These are phyloP conservation scores for Mungos mungo DNA, from an alignment of 2,113 vertebrate genomes.

Conservation along the genomic window DNA sequence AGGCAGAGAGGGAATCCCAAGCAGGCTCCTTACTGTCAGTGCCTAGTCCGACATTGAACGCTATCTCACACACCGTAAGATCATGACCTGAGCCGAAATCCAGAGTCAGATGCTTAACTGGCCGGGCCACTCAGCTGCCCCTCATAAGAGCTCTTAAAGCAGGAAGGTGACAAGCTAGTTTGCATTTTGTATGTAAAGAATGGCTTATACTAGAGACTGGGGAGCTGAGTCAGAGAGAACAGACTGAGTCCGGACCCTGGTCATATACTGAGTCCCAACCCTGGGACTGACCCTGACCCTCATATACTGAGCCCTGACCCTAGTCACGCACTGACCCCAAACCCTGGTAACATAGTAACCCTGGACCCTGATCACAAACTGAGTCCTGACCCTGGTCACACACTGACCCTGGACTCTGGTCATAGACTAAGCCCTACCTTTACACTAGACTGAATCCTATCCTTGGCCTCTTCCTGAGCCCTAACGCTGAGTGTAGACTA, in stretches of 20 bases:
- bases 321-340: neutral
- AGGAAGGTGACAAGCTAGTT: neutral
- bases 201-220: neutral
- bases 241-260: neutral
- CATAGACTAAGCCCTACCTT: neutral
- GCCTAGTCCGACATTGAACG: too few species aligned
- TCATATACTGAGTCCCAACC: neutral
- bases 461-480: neutral
- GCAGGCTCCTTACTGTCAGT: too few species aligned
- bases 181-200: neutral
- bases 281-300: too few species aligned
- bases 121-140: too few species aligned
- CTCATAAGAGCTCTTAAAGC: neutral
- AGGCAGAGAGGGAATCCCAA: too few species aligned
- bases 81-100: too few species aligned
- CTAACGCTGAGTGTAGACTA: neutral
- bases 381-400: neutral
- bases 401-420: neutral
- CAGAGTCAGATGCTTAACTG: too few species aligned
- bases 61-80: too few species aligned
- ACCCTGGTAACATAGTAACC: neutral
- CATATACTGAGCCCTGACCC: neutral
- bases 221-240: neutral
- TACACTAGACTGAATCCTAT: neutral
- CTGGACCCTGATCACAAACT: neutral